These are phyloP conservation scores for Melanitta fusca DNA, from an alignment of 2,797 vertebrate species.

Conservation along the genomic window DNA sequence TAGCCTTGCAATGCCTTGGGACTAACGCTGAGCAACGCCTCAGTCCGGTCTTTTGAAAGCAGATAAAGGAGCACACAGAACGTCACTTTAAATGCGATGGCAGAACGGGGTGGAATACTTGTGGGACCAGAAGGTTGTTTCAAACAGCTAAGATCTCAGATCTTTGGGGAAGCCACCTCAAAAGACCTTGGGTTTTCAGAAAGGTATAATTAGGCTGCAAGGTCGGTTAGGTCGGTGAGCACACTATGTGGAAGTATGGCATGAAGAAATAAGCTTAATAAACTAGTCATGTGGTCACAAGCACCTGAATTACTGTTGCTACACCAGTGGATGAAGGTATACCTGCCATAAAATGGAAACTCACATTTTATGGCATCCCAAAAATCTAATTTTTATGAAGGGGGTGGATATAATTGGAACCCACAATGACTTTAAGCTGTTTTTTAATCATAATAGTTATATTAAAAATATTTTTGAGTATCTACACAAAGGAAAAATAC, in stretches of 20 bases:
- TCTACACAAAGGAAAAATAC: accelerated
- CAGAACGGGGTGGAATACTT: not conserved
- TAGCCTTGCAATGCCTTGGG: not conserved
- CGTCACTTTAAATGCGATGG: not conserved
- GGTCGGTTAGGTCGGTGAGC: slow-evolving; percentile 26
- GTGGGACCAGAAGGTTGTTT: too few species aligned
- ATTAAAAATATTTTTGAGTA: not conserved
- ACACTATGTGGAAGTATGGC: not conserved
- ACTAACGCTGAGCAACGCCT: not conserved
- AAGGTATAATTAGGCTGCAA: not conserved
- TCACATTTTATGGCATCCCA: not conserved
- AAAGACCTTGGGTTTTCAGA: not conserved
- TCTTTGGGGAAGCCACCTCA: not conserved
- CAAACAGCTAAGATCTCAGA: not conserved
- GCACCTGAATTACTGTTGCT: not conserved
- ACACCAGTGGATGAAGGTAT: not conserved
- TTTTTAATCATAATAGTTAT: not conserved
- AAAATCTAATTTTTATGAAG: not conserved
- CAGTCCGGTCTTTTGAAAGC: not conserved
- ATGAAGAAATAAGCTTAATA: not conserved
- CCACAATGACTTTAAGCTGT: not conserved
- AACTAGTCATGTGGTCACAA: not conserved
- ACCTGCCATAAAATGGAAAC: not conserved
- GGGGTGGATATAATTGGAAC: not conserved
- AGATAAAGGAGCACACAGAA: not conserved